These are phyloP conservation scores for Echeneis naucrates DNA, from an alignment of 2,797 vertebrate genomes.

Conservation along the genomic window DNA sequence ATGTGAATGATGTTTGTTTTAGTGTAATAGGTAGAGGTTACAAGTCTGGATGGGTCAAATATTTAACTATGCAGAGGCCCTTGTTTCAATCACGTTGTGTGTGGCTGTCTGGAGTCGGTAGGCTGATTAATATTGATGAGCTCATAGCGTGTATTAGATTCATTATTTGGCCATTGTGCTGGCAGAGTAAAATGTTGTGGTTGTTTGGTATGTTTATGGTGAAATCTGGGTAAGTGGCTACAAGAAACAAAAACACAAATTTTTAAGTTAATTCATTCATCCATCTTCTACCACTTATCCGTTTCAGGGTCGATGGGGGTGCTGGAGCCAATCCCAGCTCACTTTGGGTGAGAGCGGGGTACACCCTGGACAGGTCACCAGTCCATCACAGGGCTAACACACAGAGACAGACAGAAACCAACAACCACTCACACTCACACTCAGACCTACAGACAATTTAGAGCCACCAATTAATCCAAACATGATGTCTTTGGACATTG, in stretches of 20 bases:
- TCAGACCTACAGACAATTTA: too few relatives aligned
- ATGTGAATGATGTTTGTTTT: not conserved
- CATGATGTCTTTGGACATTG: too few relatives aligned
- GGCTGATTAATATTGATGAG: constrained; percentile 54
- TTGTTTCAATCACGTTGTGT: constrained; percentile 15
- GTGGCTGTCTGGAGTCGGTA: constrained; percentile 36
- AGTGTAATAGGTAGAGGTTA: not conserved
- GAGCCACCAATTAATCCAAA: too few relatives aligned
- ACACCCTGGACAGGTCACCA: too few relatives aligned
- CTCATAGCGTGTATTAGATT: constrained; percentile 47
- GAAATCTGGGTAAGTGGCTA: not conserved
- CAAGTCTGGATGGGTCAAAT: constrained; percentile 6
- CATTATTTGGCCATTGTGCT: constrained; percentile 46
- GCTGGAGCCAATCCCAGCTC: too few relatives aligned
- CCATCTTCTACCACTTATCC: too few relatives aligned
- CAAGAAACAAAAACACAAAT: not conserved
- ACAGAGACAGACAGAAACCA: too few relatives aligned
- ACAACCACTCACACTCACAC: too few relatives aligned
- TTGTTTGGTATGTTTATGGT: constrained; percentile 11
- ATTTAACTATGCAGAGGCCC: constrained; percentile 17
- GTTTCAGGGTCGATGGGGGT: too few relatives aligned
- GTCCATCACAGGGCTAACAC: too few relatives aligned
- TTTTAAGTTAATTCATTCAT: not conserved
- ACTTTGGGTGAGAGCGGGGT: too few relatives aligned
- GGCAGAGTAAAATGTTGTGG: constrained; percentile 21